Base-by-base conservation (phyloP, 1,140 invertebrate genomes). In the Zaprionus tsacasi region DNA sequence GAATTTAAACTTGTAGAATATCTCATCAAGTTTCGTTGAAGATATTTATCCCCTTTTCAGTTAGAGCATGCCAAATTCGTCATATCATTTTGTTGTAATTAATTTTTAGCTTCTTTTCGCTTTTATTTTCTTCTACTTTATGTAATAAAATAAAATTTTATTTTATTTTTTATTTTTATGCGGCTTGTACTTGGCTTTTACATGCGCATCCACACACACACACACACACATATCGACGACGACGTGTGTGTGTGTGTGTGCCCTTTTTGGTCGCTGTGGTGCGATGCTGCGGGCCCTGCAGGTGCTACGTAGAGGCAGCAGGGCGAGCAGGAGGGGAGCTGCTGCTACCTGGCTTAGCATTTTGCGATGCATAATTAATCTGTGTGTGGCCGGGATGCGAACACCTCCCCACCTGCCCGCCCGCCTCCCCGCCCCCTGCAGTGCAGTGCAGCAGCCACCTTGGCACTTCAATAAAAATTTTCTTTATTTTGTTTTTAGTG, bases 401-500 rank as follows among this genome's bases (percentile, higher is more conserved):
- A 66, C 56, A 54, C 63, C 65, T 68, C 35, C 72, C 56, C 48
- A 6, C 45, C 45, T 10, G 2, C 10, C 10, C n/a, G n/a, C n/a
- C 17, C 10, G 1, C 45, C 3, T 10, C 45, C 45, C 45, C 1
- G 3, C 45, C 45, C 45, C 1, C 1, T 43, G n/a, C 6, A 2
- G 13, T 13, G 52, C 48, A 61, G 69, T 64, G 43, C 48, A 17
- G 55, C 70, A 52, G 58, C 61, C 65, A 67, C 66, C 54, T 67
- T 64, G 74, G 73, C 83, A 88, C 83, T 88, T 88, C 86, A 89
- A 85, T 89, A 88, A 85, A 88, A 88, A 85, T 79, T 72, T 88
- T 87, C 77, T 89, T 88, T 89, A 85, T 88, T 89, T 88, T 89
- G 78, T 88, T 88, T 87, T 89, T 89, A 88, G 83, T 88, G 80